Evolutionary conservation across 1,140 invertebrate species (phyloP), one percentile per base, ranked within the genome.

Genomic region (Papilio machaon): DNA sequence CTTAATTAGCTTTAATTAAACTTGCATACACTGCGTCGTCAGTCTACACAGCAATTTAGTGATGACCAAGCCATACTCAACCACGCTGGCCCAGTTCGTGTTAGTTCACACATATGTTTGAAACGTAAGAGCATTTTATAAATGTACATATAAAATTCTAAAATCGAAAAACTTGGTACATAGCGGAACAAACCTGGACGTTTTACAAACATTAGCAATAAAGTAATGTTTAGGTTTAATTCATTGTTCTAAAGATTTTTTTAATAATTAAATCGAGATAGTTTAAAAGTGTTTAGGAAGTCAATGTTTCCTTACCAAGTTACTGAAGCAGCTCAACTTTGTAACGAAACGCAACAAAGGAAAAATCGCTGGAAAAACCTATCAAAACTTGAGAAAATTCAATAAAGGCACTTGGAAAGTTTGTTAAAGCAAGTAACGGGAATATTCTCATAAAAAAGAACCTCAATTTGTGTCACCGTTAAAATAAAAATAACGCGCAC

Each of bases 381-480:
- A 94, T 94, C 92, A 92, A 94, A 94, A 94, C 89, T 92, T 92
- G 89, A 91, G 91, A 92, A 92, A 94, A 94, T 94, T 94, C 91
- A 94, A 94, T 94, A 94, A 94, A 88, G 91, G 85, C 90, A 94
- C 91, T 94, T 91, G 85, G 88, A 87, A 92, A 94, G 89, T 94
- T 94, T 94, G 91, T 89, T 91, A 91, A 92, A 90, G 89, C 87
- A 90, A 92, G 91, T 91, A 91, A 91, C 90, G 79, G 86, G 89
- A 91, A 91, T 91, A 92, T 92, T 91, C 87, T 90, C 87, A 90
- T 91, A 86, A 90, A 90, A 91, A 89, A 91, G 87, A 89, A 89
- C 91, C 90, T 90, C 90, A 92, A 92, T 91, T 90, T 91, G 89
- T 92, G 90, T 91, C 89, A 87, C 87, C 88, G 87, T 84, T 88